Evolutionary conservation across 1,140 invertebrate genomes (phyloP).

Genomic region (Drosophila ogumai): DNA sequence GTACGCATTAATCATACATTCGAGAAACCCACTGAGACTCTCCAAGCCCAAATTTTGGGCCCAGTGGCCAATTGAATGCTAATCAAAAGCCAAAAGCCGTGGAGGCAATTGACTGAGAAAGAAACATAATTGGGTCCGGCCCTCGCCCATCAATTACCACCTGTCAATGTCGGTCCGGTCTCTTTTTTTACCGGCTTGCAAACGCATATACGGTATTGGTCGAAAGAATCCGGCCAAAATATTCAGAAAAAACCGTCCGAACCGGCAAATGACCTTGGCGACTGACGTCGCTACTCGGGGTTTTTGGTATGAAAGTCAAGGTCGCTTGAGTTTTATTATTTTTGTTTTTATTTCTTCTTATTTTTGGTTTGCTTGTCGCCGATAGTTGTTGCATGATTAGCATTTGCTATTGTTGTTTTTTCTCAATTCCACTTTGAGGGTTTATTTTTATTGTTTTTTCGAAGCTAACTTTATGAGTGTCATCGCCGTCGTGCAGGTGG

Average conservation of each 20-base stretch:
- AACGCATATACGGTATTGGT: conserved; percentile 11
- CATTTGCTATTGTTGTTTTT: conserved; percentile 32
- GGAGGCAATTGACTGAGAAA: conserved; percentile 18
- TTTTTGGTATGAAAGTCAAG: conserved; percentile 61
- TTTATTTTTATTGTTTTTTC: conserved; percentile 39
- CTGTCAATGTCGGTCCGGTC: conserved; percentile 34
- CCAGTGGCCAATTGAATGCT: conserved; percentile 26
- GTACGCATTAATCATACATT: conserved; percentile 20
- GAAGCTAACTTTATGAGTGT: conserved; percentile 26
- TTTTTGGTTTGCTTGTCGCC: neutral
- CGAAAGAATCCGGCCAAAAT: conserved; percentile 32
- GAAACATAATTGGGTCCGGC: neutral
- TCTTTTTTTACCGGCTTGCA: conserved; percentile 21
- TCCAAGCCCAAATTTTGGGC: conserved; percentile 5
- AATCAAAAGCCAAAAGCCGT: conserved; percentile 36
- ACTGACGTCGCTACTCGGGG: conserved; percentile 15
- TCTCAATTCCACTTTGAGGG: conserved; percentile 39
- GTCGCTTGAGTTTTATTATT: conserved; percentile 15
- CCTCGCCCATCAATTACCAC: conserved; percentile 52
- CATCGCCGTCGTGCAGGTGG: conserved; percentile 8
- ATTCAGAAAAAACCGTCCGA: conserved; percentile 16
- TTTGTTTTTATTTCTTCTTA: neutral
- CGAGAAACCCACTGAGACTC: conserved; percentile 9
- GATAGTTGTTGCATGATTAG: conserved; percentile 48
- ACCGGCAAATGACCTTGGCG: conserved; percentile 16